Conservation (phyloP, 2,113 vertebrate genomes). For the Bambusicola thoracicus region DNA sequence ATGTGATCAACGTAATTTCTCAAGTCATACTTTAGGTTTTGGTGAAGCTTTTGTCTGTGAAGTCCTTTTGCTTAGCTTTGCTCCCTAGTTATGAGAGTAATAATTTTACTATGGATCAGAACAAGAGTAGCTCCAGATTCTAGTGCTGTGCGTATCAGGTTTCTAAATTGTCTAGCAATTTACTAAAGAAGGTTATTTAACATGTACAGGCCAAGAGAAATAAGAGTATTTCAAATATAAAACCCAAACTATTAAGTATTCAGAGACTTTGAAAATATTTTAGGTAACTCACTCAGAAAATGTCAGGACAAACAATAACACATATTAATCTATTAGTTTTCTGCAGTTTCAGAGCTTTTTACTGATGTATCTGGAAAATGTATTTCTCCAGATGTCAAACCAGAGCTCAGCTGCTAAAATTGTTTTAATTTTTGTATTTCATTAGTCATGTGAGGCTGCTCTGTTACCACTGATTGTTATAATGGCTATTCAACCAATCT, state of each 20-base stretch:
- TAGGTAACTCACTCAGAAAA: not conserved
- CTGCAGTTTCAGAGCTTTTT: not conserved
- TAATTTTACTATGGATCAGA: not conserved
- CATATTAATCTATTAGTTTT: not conserved
- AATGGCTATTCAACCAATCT: not conserved
- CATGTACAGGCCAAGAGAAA: not conserved
- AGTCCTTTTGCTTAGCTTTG: not conserved
- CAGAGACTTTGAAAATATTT: not conserved
- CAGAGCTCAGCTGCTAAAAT: not conserved
- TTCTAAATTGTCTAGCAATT: not conserved
- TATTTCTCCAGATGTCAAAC: not conserved
- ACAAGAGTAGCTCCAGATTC: not conserved
- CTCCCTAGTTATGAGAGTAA: not conserved
- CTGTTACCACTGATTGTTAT: not conserved
- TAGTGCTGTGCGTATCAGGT: not conserved
- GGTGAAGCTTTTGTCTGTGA: not conserved
- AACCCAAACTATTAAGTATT: not conserved
- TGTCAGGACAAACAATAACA: not conserved
- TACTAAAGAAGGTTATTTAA: not conserved
- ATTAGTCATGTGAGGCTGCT: not conserved
- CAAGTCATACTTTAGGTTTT: not conserved
- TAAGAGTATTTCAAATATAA: not conserved
- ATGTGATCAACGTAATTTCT: not conserved
- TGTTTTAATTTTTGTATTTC: not conserved
- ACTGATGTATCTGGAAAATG: not conserved